These are phyloP conservation scores for Temnothorax rugatulus DNA, from an alignment of 2,888 invertebrate species.

Conservation along the genomic window DNA sequence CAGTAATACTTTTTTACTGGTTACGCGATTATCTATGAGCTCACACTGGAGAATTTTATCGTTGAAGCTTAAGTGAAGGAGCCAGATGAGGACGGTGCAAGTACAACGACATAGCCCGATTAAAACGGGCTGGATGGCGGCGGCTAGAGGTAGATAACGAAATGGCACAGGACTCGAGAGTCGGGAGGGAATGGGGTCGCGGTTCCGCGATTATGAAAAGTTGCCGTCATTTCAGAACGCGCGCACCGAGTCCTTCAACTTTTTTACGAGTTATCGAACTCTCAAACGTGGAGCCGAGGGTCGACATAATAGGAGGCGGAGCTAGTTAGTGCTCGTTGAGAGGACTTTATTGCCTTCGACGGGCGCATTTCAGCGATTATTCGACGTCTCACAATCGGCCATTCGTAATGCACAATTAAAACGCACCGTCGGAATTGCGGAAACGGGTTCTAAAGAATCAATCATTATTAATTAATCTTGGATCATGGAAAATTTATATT, in stretches of 20 bases:
- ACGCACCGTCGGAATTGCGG: neutral
- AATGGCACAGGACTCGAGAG: slow-evolving; percentile 44
- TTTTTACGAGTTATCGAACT: slow-evolving; percentile 62
- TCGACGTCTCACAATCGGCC: slow-evolving; percentile 17
- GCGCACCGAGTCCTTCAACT: slow-evolving; percentile 49
- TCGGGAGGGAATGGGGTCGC: slow-evolving; percentile 35
- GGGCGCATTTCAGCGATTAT: slow-evolving; percentile 28
- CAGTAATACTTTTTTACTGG: slow-evolving; percentile 22
- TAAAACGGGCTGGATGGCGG: slow-evolving; percentile 28
- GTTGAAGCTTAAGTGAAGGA: slow-evolving; percentile 47
- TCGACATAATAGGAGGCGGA: slow-evolving; percentile 42
- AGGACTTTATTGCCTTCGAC: slow-evolving; percentile 24
- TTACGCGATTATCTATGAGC: slow-evolving; percentile 31
- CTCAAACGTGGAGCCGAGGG: slow-evolving; percentile 17
- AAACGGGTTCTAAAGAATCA: neutral
- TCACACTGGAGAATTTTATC: slow-evolving; percentile 72
- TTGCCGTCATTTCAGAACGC: slow-evolving; percentile 47
- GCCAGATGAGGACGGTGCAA: slow-evolving; percentile 11
- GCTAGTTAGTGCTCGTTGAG: slow-evolving; percentile 36
- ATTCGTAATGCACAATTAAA: slow-evolving; percentile 25
- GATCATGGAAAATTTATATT: neutral
- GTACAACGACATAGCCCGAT: neutral
- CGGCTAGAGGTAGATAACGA: slow-evolving; percentile 45
- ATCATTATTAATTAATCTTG: neutral
- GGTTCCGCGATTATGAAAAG: slow-evolving; percentile 75